A percentile compares a stretch with the other conserved stretches of the same genome.
Conservation (phyloP, 2,113 vertebrate genomes). For the Colius striatus region DNA sequence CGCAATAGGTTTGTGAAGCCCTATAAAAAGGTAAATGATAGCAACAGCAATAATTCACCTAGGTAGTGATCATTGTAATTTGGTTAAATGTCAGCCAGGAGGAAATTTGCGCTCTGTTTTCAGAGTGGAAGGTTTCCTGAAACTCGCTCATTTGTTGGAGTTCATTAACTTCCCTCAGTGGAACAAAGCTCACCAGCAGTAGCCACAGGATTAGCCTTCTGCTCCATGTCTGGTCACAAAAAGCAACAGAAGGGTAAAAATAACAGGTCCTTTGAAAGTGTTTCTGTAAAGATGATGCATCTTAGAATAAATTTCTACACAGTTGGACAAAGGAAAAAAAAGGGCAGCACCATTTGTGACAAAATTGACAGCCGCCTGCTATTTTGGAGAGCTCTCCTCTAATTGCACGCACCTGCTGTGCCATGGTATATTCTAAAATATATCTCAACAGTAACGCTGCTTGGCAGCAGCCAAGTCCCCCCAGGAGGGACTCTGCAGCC, state of each 20-base stretch:
- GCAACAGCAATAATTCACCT: neutral
- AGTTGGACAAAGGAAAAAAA: constrained; percentile 18
- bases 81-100: neutral
- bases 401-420: constrained; percentile 20
- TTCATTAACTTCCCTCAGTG: neutral
- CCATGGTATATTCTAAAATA: constrained; percentile 13
- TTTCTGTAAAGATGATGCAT: constrained; percentile 1
- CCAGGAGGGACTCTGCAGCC: neutral
- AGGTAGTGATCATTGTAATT: neutral
- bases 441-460: neutral
- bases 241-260: constrained; percentile 44
- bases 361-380: constrained; percentile 45
- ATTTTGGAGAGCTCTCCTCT: constrained; percentile 26
- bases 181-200: neutral
- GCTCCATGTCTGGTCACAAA: neutral
- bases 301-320: constrained; percentile 53
- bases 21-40: neutral
- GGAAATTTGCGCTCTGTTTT: neutral
- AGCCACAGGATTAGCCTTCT: constrained; percentile 2
- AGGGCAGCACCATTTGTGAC: constrained; percentile 27
- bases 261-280: constrained; percentile 21
- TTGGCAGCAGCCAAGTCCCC: neutral
- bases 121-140: neutral
- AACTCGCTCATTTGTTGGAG: neutral
- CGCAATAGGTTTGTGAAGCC: neutral